Evolutionary conservation across 2,797 vertebrate genomes (phyloP).

Genomic region (Emydoidea blandingii): DNA sequence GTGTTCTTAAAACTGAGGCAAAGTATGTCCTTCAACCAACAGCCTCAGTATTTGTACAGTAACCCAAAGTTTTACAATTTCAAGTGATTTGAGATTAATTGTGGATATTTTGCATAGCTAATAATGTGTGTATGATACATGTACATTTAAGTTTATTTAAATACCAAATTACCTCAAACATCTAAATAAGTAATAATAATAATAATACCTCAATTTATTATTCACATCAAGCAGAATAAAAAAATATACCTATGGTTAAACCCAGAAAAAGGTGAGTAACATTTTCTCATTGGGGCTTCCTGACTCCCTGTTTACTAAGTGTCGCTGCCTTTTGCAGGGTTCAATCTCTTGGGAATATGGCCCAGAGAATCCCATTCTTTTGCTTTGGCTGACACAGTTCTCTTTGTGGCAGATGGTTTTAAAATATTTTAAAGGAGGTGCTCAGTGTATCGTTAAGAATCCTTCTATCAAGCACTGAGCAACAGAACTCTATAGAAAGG

Average conservation of each 20-base stretch:
- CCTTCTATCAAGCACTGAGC: conserved; percentile 37
- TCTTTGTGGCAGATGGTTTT: conserved; percentile 49
- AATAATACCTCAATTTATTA: neutral
- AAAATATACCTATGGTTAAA: neutral
- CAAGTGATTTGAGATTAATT: neutral
- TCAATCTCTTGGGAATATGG: neutral
- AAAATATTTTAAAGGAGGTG: conserved; percentile 30
- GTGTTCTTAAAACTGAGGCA: neutral
- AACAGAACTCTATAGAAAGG: conserved; percentile 31
- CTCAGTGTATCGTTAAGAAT: neutral
- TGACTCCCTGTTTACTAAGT: conserved; percentile 23
- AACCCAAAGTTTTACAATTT: neutral
- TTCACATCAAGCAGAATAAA: neutral
- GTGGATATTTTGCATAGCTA: neutral
- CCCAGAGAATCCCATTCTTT: neutral
- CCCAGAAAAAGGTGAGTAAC: neutral
- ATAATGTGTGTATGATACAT: neutral
- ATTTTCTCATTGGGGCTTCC: conserved; percentile 11
- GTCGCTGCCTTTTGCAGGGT: neutral
- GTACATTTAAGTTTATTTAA: neutral
- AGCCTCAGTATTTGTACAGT: neutral
- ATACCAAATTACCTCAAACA: neutral
- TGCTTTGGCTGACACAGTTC: neutral
- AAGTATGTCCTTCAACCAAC: neutral
- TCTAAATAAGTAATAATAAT: neutral